Base-by-base conservation (phyloP, 1,140 invertebrate genomes). In the Orius laevigatus region DNA sequence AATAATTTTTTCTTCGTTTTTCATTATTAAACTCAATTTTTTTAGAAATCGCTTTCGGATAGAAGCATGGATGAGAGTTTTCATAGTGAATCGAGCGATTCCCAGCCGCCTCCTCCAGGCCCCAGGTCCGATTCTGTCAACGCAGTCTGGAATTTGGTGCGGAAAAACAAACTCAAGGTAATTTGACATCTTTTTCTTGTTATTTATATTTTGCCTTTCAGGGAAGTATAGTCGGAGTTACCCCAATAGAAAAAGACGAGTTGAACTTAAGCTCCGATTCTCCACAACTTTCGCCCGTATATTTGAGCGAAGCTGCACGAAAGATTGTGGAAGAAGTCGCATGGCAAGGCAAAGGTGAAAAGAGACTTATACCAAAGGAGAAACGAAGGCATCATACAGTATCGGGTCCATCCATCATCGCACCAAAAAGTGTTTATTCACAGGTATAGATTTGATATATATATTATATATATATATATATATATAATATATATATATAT, bases 321-420 rank as follows among this genome's bases (percentile, higher is more conserved):
- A 79, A 84, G 61, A 88, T 88, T 34, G 81, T 86, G 41, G 81
- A 82, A 49, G 84, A 88, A 65, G 81, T 87, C 70, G 55, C 51
- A 12, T 53, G 41, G 46, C 54, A 41, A 55, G 56, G 48, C 54
- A 54, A 48, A 49, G 48, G 53, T 35, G 54, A 52, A 46, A 65
- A 58, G 53, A 64, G 82, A 36, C 70, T 75, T 18, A 73, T 85
- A 4, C 83, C 83, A 0, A 77, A 76, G 52, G 81, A 86, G 57
- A 87, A 85, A 62, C 66, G 86, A 38, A 69, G 89, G 45, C 87
- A 89, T 63, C 79, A 89, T 60, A 93, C 89, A 0, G 85, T 90
- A 5, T 87, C 86, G 61, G 75, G 71, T 5, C 39, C 41, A 12
- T 49, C 55, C 4, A 12, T 56, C 14, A 36, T 50, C 18, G 14